Evolutionary conservation across 2,888 invertebrate species (phyloP).

Genomic region (Eristalis arbustorum): DNA sequence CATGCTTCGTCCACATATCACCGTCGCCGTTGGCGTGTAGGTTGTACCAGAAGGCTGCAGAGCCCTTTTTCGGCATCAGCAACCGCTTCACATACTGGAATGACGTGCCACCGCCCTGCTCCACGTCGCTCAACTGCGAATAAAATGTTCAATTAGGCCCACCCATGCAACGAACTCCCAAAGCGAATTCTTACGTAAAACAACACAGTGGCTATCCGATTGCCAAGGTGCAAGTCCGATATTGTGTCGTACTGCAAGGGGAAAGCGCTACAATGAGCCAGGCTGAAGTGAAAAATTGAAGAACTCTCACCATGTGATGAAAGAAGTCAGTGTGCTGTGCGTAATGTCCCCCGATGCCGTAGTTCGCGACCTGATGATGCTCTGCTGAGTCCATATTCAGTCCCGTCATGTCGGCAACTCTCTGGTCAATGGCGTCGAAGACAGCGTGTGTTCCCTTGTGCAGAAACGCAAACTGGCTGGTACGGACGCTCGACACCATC

Average conservation of each 20-base stretch:
- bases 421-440: conserved; percentile 79
- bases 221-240: conserved; percentile 67
- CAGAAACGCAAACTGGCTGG: conserved; percentile 74
- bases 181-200: conserved; percentile 76
- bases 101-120: conserved; percentile 98
- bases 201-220: conserved; percentile 78
- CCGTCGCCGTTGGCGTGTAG: conserved; percentile 94
- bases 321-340: conserved; percentile 80
- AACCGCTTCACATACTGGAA: conserved; percentile 92
- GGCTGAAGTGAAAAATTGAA: neutral
- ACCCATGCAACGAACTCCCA: neutral
- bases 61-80: conserved; percentile 81
- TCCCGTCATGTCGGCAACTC: conserved; percentile 82
- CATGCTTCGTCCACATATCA: conserved; percentile 93
- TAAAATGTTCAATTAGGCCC: neutral
- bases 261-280: neutral
- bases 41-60: conserved; percentile 96
- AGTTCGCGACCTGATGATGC: conserved; percentile 81
- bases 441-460: conserved; percentile 81
- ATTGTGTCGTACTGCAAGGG: conserved; percentile 47
- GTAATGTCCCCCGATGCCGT: conserved; percentile 83
- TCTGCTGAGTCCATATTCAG: conserved; percentile 83
- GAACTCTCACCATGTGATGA: conserved; percentile 54
- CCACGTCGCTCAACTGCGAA: conserved; percentile 94
- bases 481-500: conserved; percentile 71